Evolutionary conservation across 2,113 vertebrate species (phyloP).

Genomic region (Galeopterus variegatus): DNA sequence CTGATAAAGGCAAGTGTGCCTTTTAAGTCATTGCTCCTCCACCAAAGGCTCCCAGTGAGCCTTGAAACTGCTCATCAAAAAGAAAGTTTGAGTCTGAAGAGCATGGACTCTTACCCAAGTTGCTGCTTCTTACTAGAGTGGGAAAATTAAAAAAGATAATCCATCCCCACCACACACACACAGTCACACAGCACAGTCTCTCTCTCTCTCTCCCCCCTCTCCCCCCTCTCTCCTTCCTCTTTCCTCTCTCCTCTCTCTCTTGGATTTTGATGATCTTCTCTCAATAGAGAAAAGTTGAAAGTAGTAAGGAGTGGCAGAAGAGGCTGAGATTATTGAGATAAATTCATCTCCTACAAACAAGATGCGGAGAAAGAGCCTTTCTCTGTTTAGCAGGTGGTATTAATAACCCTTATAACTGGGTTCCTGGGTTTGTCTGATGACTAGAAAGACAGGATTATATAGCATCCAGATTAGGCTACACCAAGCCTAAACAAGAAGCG

Average conservation of each 20-base stretch:
- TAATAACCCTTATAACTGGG: background rate
- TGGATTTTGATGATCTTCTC: background rate
- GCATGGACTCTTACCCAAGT: background rate
- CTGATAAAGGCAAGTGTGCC: background rate
- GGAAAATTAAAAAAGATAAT: background rate
- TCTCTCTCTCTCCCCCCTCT: no score
- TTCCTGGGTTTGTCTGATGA: background rate
- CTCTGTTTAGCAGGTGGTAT: background rate
- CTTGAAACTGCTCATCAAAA: background rate
- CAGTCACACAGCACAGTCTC: no score
- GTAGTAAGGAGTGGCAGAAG: background rate
- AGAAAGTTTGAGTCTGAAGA: background rate
- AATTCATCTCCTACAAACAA: slow-evolving; percentile 28
- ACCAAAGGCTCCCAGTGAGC: background rate
- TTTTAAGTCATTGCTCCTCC: background rate
- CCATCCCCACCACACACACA: background rate
- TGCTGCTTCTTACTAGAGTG: background rate
- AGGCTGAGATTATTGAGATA: background rate
- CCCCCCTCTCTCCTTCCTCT: background rate
- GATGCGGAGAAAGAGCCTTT: background rate
- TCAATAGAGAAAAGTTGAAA: background rate
- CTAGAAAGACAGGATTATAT: background rate
- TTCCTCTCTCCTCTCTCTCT: background rate
- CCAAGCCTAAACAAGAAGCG: background rate
- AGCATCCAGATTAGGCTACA: background rate